Base-by-base conservation (phyloP, 2,797 vertebrate genomes). In the Rhynchonycteris naso region DNA sequence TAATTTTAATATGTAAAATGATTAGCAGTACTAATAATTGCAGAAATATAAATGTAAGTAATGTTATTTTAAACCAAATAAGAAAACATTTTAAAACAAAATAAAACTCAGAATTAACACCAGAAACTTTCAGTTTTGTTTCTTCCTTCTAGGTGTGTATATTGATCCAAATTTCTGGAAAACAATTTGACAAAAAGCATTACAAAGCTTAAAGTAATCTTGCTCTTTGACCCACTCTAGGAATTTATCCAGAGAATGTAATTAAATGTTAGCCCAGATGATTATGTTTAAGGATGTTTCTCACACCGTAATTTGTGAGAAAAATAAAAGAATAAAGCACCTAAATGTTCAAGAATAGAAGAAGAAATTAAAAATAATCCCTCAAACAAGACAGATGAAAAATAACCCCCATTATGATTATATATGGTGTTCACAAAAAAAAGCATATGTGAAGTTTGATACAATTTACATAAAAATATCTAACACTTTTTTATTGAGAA, bases 261-360 rank as follows among this genome's bases (percentile, higher is more conserved):
- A 78, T 74, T 91, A 86, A 63, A 66, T 80, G 24, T 66, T 93
- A 43, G 16, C 30, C 14, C n/a, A 80, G 91, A 91, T 69, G 86
- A 26, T 75, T 92, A 80, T 87, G 61, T 88, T 80, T 80, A 83
- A 94, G n/a, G 21, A 50, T 93, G 14, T 47, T 95, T 91, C 35
- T 87, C 50, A 79, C 22, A 65, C 82, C 69, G 28, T 88, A 86
- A 76, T 89, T 71, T 56, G 43, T 56, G 74, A 56, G 2, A n/a
- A 58, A 26, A 68, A 54, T 16, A 22, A 22, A 21, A 5, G 16
- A 15, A 66, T 66, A 86, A 90, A 72, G 9, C 0, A 38, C 5
- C 66, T 76, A 72, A 50, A 56, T 26, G 12, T 61, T 88, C 8
- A 74, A 59, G 38, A 84, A n/a, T 81, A 93, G 84, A 85, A n/a